Evolutionary conservation across 2,797 vertebrate species (phyloP).

Genomic region (Halcyon chelicuti): DNA sequence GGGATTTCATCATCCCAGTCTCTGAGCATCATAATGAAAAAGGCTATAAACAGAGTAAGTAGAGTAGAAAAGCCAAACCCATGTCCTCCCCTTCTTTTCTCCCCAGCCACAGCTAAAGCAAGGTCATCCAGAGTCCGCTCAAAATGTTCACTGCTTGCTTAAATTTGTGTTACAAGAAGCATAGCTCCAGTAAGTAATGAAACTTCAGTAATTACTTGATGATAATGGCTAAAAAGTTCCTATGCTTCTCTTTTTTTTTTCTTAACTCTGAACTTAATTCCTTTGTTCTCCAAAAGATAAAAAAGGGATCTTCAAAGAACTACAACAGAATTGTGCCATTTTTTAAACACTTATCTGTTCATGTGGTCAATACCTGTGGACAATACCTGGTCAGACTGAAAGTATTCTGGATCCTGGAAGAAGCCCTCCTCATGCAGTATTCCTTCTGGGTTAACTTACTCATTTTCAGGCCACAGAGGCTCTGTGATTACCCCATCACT

Average conservation of each 20-base stretch:
- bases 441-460: not conserved
- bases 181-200: not conserved
- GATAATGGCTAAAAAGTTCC: not conserved
- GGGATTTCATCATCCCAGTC: not conserved
- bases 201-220: not conserved
- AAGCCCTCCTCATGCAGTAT: accelerated
- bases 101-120: not conserved
- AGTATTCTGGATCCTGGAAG: not conserved
- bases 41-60: not conserved
- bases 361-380: not conserved
- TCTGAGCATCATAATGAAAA: not conserved
- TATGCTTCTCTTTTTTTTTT: not conserved
- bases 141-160: not conserved
- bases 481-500: not conserved
- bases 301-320: not conserved
- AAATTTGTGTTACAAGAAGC: not conserved
- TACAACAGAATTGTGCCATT: not conserved
- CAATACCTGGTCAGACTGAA: not conserved
- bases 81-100: not conserved
- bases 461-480: not conserved
- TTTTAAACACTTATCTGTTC: not conserved
- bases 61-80: not conserved
- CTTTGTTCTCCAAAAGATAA: not conserved
- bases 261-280: not conserved
- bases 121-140: not conserved